A percentile compares a stretch with the other conserved stretches of the same genome.
Conservation (phyloP, 1,140 invertebrate species). For the Aphis gossypii region DNA sequence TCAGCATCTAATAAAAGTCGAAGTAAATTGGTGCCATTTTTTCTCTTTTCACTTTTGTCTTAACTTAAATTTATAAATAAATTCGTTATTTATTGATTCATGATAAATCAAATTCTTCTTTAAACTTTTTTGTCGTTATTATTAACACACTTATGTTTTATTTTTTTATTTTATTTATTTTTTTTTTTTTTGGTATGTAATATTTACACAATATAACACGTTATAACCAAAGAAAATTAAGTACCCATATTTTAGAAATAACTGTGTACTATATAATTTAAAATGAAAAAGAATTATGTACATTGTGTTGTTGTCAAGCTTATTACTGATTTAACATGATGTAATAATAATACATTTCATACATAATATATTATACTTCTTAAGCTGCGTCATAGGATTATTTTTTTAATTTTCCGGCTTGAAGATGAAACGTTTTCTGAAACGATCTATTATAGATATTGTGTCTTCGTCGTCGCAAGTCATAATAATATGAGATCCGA, state of each 20-base stretch:
- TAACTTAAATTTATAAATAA: neutral
- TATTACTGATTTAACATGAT: conserved; percentile 2
- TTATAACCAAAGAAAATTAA: neutral
- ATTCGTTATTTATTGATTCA: neutral
- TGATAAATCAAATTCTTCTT: neutral
- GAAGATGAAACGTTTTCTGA: conserved; percentile 43
- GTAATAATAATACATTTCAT: neutral
- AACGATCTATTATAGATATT: conserved; percentile 28
- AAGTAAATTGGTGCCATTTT: neutral
- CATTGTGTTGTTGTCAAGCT: conserved; percentile 30
- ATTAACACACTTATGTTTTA: neutral
- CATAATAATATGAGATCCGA: conserved; percentile 39
- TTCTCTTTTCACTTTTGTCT: neutral
- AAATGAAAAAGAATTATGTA: conserved; percentile 4
- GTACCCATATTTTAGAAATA: conserved; percentile 8
- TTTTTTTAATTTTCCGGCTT: conserved; percentile 50
- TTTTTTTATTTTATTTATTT: neutral
- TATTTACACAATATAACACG: neutral
- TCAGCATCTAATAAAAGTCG: neutral
- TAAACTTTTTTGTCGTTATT: neutral
- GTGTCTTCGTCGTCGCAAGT: neutral
- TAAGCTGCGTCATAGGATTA: neutral
- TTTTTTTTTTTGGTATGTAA: neutral
- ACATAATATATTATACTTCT: conserved; percentile 22
- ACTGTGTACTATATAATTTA: conserved; percentile 13